Percentiles rank a stretch among this genome's conserved stretches.
These are phyloP conservation scores for Pantherophis guttatus DNA, from an alignment of 2,113 vertebrate species.

Conservation along the genomic window DNA sequence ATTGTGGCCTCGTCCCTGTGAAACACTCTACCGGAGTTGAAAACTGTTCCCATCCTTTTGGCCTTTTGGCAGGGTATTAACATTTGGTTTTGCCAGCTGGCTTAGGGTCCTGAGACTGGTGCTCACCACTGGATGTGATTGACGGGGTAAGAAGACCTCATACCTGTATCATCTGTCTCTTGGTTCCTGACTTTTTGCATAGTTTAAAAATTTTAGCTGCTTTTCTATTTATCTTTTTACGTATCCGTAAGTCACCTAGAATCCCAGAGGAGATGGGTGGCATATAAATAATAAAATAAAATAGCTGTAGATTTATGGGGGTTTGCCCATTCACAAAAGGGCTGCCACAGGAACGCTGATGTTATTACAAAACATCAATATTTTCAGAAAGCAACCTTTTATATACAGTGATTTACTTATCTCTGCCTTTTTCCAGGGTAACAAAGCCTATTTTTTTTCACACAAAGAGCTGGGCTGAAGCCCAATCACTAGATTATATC, in stretches of 20 bases:
- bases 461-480: not conserved
- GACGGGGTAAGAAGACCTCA: not conserved
- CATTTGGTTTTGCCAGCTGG: too few species aligned
- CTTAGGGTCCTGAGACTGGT: too few species aligned
- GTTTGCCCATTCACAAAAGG: not conserved
- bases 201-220: not conserved
- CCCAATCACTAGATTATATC: not conserved
- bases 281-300: not conserved
- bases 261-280: not conserved
- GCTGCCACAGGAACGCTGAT: slow-evolving; percentile 2
- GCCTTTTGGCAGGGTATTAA: too few species aligned
- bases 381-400: not conserved
- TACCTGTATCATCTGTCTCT: not conserved
- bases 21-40: too few species aligned
- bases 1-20: too few species aligned
- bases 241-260: not conserved
- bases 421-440: not conserved
- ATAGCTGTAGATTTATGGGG: not conserved
- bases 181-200: not conserved
- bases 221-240: not conserved
- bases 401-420: not conserved
- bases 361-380: not conserved
- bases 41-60: too few species aligned
- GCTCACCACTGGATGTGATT: not conserved
- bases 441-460: not conserved